Conservation (phyloP, 1,140 invertebrate species). For the Tetramorium parvispinum region DNA sequence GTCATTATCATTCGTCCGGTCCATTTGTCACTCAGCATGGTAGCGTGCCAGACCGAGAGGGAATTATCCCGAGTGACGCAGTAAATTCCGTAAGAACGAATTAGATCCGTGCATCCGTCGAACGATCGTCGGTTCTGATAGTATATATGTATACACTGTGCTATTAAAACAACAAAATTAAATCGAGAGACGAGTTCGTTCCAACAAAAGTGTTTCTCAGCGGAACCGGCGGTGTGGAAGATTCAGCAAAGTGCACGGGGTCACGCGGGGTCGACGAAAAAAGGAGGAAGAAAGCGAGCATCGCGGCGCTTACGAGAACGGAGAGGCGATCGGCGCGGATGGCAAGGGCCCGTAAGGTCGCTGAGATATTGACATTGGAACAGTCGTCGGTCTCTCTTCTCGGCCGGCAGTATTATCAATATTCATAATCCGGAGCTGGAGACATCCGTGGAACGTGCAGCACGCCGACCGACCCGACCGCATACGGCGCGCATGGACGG, state of each 20-base stretch:
- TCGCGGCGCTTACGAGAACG: conserved; percentile 3
- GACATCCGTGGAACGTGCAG: conserved; percentile 77
- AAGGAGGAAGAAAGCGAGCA: background rate
- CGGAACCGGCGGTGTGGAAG: conserved; percentile 43
- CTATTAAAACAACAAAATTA: conserved; percentile 21
- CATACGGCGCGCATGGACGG: conserved; percentile 70
- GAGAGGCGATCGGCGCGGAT: conserved; percentile 65
- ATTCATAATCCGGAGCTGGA: conserved; percentile 81
- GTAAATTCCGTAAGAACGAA: conserved; percentile 48
- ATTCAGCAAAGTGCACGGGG: conserved; percentile 41
- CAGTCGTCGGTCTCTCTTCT: conserved; percentile 65
- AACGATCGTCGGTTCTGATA: conserved; percentile 5
- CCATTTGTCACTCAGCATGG: conserved; percentile 59
- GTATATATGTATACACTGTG: background rate
- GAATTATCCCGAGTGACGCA: conserved; percentile 54
- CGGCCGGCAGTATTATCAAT: conserved; percentile 78
- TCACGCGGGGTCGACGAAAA: conserved; percentile 1
- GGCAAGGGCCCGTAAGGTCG: conserved; percentile 67
- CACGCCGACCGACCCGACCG: conserved; percentile 70
- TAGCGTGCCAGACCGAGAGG: conserved; percentile 36
- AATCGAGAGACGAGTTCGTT: conserved; percentile 3
- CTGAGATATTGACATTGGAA: conserved; percentile 77
- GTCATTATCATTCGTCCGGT: conserved; percentile 59
- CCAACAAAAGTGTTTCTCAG: conserved; percentile 11
- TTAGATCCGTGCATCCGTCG: conserved; percentile 51